Conservation (phyloP, 2,113 vertebrate genomes). For the Paralichthys olivaceus region DNA sequence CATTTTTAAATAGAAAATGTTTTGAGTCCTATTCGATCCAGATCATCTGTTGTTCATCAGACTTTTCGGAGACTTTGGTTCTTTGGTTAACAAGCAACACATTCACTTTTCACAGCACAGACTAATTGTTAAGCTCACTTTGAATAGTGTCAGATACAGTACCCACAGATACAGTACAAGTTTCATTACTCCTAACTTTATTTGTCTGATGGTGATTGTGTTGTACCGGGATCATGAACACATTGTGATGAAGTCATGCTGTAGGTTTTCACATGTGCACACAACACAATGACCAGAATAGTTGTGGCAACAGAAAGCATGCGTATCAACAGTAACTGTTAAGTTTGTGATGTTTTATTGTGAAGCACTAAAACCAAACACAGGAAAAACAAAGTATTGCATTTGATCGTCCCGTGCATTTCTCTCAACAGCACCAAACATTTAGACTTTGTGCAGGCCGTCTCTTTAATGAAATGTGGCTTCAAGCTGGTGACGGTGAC, state of each 20-base stretch:
- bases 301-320: not conserved
- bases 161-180: not conserved
- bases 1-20: not conserved
- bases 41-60: not conserved
- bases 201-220: not conserved
- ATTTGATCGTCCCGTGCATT: not conserved
- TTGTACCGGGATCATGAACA: not conserved
- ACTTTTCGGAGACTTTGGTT: not conserved
- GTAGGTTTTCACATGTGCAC: not conserved
- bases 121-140: not conserved
- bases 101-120: not conserved
- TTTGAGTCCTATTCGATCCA: not conserved
- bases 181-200: not conserved
- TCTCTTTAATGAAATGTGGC: slow-evolving; percentile 6
- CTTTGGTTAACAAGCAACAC: not conserved
- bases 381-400: not conserved
- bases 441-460: not conserved
- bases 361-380: not conserved
- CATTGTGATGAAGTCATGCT: not conserved
- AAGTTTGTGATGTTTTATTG: not conserved
- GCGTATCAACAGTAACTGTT: not conserved
- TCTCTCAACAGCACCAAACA: not conserved
- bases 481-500: slow-evolving; percentile 24
- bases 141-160: not conserved
- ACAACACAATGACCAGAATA: not conserved